Conservation (phyloP, 2,888 invertebrate genomes). For the Amphipoea oculea region DNA sequence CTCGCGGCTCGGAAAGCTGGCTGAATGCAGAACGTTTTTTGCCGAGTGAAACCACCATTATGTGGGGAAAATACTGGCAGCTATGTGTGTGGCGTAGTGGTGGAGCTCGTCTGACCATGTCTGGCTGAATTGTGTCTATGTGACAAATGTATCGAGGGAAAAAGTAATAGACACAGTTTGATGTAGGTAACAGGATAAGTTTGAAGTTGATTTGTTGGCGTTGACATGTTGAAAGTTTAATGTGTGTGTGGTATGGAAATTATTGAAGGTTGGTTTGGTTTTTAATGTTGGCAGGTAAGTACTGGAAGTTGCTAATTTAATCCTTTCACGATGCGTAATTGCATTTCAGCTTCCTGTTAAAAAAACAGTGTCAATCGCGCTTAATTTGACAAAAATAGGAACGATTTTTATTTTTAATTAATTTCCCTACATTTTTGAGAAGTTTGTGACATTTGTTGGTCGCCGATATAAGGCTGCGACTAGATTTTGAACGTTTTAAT, state of each 20-base stretch:
- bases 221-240: slow-evolving; percentile 13
- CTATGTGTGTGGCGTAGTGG: slow-evolving; percentile 61
- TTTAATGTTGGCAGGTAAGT: background rate
- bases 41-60: slow-evolving; percentile 76
- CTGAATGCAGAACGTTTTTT: slow-evolving; percentile 73
- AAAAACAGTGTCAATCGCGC: background rate
- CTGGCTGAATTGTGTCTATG: slow-evolving; percentile 63
- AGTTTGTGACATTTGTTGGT: too few species aligned
- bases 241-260: slow-evolving; percentile 7
- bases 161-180: slow-evolving; percentile 53
- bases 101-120: slow-evolving; percentile 64
- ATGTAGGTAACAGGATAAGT: slow-evolving; percentile 54
- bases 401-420: background rate
- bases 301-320: background rate
- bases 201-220: slow-evolving; percentile 28
- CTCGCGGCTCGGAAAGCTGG: slow-evolving; percentile 70
- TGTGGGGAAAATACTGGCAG: slow-evolving; percentile 74
- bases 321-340: background rate
- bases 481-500: too few species aligned
- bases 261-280: background rate
- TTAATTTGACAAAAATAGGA: background rate
- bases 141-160: slow-evolving; percentile 65
- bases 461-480: too few species aligned
- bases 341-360: background rate
- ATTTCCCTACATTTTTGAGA: too few species aligned